A percentile compares a stretch with the other conserved stretches of the same genome.
These are phyloP conservation scores for Myopa tessellatipennis DNA, from an alignment of 2,888 invertebrate species.

Conservation along the genomic window DNA sequence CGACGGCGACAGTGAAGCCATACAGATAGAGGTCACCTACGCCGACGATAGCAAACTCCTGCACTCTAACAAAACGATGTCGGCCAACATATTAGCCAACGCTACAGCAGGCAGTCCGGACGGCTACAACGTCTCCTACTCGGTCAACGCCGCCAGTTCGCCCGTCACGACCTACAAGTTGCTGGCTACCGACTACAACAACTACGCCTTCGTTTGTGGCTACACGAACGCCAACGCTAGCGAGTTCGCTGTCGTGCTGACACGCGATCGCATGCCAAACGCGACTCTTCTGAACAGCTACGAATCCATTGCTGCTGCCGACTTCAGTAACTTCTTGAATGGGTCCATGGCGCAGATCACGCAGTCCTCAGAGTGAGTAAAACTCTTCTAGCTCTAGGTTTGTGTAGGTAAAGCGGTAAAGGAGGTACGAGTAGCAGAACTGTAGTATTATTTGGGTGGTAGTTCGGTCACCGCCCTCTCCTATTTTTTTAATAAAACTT, in stretches of 20 bases:
- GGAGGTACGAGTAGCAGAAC: too few relatives aligned
- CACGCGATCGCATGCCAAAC: slow-evolving; percentile 46
- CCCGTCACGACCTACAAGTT: slow-evolving; percentile 50
- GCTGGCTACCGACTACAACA: slow-evolving; percentile 54
- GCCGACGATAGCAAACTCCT: neutral
- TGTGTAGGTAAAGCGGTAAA: too few relatives aligned
- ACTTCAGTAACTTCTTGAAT: slow-evolving; percentile 49
- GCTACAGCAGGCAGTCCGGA: neutral
- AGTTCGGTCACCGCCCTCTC: too few relatives aligned
- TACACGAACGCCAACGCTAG: slow-evolving; percentile 54
- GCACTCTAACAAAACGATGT: neutral
- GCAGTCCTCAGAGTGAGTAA: slow-evolving; percentile 54
- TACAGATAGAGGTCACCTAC: slow-evolving; percentile 34
- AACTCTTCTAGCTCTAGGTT: neutral
- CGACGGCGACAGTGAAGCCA: neutral
- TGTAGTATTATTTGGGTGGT: too few relatives aligned
- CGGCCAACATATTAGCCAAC: neutral
- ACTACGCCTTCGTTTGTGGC: slow-evolving; percentile 56
- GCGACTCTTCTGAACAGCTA: slow-evolving; percentile 43
- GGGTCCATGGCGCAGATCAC: slow-evolving; percentile 52
- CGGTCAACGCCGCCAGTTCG: neutral
- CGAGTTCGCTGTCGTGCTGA: slow-evolving; percentile 52
- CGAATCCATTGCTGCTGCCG: slow-evolving; percentile 43
- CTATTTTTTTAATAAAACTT: too few relatives aligned
- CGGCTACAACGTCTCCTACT: slow-evolving; percentile 28